Evolutionary conservation across 2,888 invertebrate genomes (phyloP), one percentile per base, ranked within the genome.

Genomic region (Hypomecis atomaria): DNA sequence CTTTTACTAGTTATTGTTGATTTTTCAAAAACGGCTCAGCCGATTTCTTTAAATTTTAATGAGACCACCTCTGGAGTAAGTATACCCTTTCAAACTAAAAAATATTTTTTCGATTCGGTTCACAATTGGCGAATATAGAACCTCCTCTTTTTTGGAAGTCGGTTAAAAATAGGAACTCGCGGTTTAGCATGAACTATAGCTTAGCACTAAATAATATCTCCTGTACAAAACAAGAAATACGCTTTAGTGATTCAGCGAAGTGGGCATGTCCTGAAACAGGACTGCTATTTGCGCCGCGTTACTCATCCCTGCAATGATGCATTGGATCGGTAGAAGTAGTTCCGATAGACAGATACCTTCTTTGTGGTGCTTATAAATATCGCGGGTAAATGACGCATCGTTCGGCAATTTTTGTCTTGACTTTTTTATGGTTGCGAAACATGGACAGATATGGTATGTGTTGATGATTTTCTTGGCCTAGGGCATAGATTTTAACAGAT

Each of bases 251-350:
- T 11, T 59, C 59, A 59, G 58, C 8, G 47, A 59, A 88, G 88
- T 88, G 86, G 86, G 79, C 84, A 78, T 47, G 45, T 56, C 56
- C 56, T 56, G 56, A 23, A 47, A 47, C 78, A 87, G 88, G 88
- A 89, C 78, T 47, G 81, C 81, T 85, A 85, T 87, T 87, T 83
- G 73, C 56, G 76, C 56, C 61, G 76, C 76, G 74, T 88, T 84
- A 86, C 86, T 89, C 88, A 87, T 66, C 75, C 56, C 66, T 61
- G 57, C 73, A 72, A 78, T 87, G 86, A 88, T 86, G 83, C 86
- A 85, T 83, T 47, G 49, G 74, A 77, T 74, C 78, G 78, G 79
- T 81, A 79, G 34, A 38, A 55, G 49, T 43, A 44, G 56, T 36
- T 62, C 38, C 56, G 36, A 50, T 45, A 57, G n/a, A 23, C 50